Conservation (phyloP, 2,888 invertebrate genomes). For the Deroplatys truncata region DNA sequence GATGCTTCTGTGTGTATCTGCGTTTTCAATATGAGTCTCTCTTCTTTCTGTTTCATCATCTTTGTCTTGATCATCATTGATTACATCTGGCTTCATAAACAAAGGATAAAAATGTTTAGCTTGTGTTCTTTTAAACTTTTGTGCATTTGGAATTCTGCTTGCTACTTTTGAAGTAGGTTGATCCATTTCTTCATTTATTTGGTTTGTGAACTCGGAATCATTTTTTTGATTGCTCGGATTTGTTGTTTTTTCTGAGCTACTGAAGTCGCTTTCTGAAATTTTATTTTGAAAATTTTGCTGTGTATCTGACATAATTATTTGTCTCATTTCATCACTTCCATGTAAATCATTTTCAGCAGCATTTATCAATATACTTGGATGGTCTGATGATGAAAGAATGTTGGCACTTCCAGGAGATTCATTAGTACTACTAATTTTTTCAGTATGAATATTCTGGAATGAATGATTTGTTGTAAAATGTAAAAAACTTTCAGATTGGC, state of each 20-base stretch:
- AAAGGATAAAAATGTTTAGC: constrained; percentile 19
- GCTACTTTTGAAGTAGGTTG: neutral
- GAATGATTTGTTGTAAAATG: neutral
- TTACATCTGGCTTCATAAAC: neutral
- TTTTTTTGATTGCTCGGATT: neutral
- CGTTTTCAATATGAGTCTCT: neutral
- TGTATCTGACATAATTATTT: neutral
- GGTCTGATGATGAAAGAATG: neutral
- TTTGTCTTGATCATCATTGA: neutral
- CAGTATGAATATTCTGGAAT: neutral
- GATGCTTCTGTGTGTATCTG: neutral
- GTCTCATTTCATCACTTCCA: neutral
- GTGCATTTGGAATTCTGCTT: neutral
- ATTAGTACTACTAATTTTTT: neutral
- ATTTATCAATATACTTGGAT: neutral
- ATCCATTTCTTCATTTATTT: neutral
- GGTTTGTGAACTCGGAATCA: neutral
- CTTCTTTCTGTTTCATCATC: neutral
- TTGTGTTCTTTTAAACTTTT: neutral
- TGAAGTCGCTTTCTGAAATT: neutral
- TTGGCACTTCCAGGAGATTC: neutral
- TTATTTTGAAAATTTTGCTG: neutral
- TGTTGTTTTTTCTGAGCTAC: neutral
- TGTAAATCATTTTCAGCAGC: neutral
- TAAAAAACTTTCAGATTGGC: neutral